A percentile compares a stretch with the other conserved stretches of the same genome.
Evolutionary conservation across 2,113 vertebrate genomes (phyloP).

Genomic region (Cephalopholis sonnerati): DNA sequence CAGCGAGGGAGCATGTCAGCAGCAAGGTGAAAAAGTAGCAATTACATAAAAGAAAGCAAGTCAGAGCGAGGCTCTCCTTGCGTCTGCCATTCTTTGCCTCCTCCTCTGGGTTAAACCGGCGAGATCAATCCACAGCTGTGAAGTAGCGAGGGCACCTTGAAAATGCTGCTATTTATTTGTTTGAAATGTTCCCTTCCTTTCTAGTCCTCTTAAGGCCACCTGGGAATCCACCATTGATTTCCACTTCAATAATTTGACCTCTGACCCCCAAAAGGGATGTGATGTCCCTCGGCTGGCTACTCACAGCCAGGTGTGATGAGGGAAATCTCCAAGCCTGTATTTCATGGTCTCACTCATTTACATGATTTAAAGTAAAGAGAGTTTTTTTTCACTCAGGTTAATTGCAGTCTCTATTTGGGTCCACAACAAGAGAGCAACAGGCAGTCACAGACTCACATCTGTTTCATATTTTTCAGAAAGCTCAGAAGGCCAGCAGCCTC

Average conservation of each 20-base stretch:
- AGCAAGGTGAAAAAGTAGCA: conserved; percentile 74
- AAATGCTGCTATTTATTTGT: conserved; percentile 81
- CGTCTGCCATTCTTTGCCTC: conserved; percentile 59
- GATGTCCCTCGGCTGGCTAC: conserved; percentile 58
- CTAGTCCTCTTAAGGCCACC: conserved; percentile 69
- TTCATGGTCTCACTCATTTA: conserved; percentile 51
- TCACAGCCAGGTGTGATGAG: conserved; percentile 60
- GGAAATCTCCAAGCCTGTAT: conserved; percentile 42
- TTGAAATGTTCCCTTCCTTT: conserved; percentile 80
- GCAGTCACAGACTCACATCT: conserved; percentile 18
- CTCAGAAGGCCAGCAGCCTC: conserved; percentile 49
- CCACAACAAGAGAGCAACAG: conserved; percentile 35
- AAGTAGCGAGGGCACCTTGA: conserved; percentile 83
- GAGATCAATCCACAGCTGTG: conserved; percentile 80
- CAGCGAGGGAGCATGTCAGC: conserved; percentile 52
- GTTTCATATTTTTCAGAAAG: conserved; percentile 39
- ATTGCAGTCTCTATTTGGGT: conserved; percentile 53
- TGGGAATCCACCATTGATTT: conserved; percentile 76
- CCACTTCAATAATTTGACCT: conserved; percentile 77
- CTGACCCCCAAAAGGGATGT: conserved; percentile 61
- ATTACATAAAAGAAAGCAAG: conserved; percentile 69
- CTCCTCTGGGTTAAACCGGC: conserved; percentile 75
- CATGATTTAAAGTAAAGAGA: conserved; percentile 46
- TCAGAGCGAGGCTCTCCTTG: conserved; percentile 45
- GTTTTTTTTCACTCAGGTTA: conserved; percentile 46